Evolutionary conservation across 2,113 vertebrate genomes (phyloP), one percentile per base, ranked within the genome.

Genomic region (Onychorhynchus coronatus): DNA sequence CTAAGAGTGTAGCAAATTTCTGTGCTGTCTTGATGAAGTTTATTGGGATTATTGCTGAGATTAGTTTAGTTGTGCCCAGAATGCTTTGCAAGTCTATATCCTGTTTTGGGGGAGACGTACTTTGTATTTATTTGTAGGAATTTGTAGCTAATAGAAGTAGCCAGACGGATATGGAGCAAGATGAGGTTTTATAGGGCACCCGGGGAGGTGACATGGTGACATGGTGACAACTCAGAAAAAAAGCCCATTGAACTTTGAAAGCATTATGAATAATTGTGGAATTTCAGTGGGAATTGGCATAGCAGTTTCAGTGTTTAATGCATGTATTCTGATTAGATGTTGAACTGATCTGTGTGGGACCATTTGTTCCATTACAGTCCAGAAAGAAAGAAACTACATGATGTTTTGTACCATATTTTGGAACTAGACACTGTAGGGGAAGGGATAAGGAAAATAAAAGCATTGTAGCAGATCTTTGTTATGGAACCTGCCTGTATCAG

Each of bases 281-380:
- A 91, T 96, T 96, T 85, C 92, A 93, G 78, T 95, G 95, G 93
- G 96, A 97, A 96, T 89, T 70, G 92, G 76, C 20, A 5, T 79
- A 86, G 74, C 71, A 55, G 46, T 84, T 93, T 97, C 94, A 95
- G 96, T 96, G 87, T 97, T 97, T 97, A 97, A 98, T 97, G 95
- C n/a, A 44, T 63, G 14, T 86, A 50, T 93, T 25, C 13, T 95
- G 92, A 94, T 93, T 94, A 91, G 91, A 90, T 17, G 50, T 71
- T 73, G 50, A 94, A 89, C 28, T 84, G 79, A 84, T 92, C 88
- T 95, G 95, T 27, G 8, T 74, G 70, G 91, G 53, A 73, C 56
- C 1, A 5, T 96, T 97, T 93, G 75, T 95, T 94, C 87, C 65
- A 70, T 76, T 88, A 88, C 62, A 94, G 73, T 88, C 67, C 41